Evolutionary conservation across 2,113 vertebrate species (phyloP), one percentile per base, ranked within the genome.

Genomic region (Albula goreensis): DNA sequence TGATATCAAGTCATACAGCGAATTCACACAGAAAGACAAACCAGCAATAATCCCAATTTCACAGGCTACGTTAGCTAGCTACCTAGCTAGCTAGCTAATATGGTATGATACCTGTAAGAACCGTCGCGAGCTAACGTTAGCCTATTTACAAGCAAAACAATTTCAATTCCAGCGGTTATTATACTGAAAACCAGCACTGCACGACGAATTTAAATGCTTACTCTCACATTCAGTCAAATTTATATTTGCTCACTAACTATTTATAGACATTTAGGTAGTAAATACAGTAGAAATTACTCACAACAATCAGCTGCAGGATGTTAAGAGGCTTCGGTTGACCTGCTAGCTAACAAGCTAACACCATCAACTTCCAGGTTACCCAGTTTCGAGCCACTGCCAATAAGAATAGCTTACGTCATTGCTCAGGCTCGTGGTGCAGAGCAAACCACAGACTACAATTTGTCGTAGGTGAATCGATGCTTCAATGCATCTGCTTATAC

Each of bases 321-420:
- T 41, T 50, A 41, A 15, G 11, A 19, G 9, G 50, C 74, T 78
- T 41, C 22, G 5, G n/a, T 63, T 85, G 70, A 86, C 81, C 81
- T 52, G 53, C 10, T 50, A 82, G 78, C 3, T 78, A 10, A 41
- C 31, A 41, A 41, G 78, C 12, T 0, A 78, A 25, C 10, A 48
- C 19, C 15, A 66, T 63, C 85, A 86, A 88, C 87, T 86, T 86
- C 87, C 87, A 57, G 85, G 87, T 88, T 53, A 78, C 31, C 31
- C 56, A 8, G 83, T 51, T 86, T 88, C 87, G 74, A 56, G 87
- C 19, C n/a, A 31, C 66, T 13, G 31, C 31, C 31, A 41, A 41
- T 41, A 41, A 41, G 31, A 41, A 41, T 2, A 49, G 78, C 6
- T 12, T 22, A 74, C 66, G 66, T 74, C 66, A 74, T 22, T 74